Evolutionary conservation across 2,113 vertebrate genomes (phyloP).

Genomic region (Scolopax mira): DNA sequence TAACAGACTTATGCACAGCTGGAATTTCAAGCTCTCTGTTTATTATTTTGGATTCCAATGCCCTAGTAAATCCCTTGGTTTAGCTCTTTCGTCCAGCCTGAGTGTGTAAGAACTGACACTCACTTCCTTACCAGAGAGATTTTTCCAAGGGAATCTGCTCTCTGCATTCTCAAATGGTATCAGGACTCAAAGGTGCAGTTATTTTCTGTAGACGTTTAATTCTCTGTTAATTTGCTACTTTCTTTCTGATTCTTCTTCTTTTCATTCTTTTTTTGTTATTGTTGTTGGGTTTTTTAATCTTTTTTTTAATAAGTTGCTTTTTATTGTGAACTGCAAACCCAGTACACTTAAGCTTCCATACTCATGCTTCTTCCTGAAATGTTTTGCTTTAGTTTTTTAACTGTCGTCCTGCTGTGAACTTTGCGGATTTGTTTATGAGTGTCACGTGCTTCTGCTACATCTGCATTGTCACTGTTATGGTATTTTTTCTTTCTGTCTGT

Average conservation of each 20-base stretch:
- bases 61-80: background rate
- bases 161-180: constrained; percentile 59
- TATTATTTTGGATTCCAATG: background rate
- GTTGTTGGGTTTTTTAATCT: background rate
- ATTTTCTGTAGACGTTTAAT: constrained; percentile 14
- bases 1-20: background rate
- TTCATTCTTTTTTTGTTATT: background rate
- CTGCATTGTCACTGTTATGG: constrained; percentile 97
- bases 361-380: constrained; percentile 70
- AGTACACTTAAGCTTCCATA: constrained; percentile 59
- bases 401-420: constrained; percentile 71
- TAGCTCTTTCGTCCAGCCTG: background rate
- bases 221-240: constrained; percentile 48
- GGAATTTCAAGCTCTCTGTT: background rate
- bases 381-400: constrained; percentile 68
- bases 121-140: background rate
- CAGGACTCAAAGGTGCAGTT: constrained; percentile 31
- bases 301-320: constrained; percentile 27
- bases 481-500: constrained; percentile 99
- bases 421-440: constrained; percentile 77
- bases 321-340: background rate
- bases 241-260: constrained; percentile 25
- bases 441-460: constrained; percentile 91
- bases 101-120: background rate
- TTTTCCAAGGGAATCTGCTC: background rate